Evolutionary conservation across 2,888 invertebrate genomes (phyloP).

Genomic region (Caenorhabditis uteleia): DNA sequence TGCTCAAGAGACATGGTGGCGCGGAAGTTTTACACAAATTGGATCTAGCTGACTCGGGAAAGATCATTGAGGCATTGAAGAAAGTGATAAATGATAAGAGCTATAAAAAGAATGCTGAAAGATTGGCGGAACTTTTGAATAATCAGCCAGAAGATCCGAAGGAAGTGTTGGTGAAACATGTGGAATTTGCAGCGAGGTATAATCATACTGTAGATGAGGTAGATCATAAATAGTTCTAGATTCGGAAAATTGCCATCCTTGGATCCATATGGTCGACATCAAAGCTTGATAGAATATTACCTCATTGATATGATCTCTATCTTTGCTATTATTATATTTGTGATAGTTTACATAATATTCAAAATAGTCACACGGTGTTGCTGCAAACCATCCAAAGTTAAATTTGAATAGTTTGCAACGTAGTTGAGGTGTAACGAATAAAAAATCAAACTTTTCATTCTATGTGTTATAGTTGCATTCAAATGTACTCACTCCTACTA

Average conservation of each 20-base stretch:
- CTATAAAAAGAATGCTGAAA: conserved; percentile 27
- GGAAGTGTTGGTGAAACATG: conserved; percentile 44
- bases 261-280: conserved; percentile 13
- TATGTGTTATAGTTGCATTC: too few relatives aligned
- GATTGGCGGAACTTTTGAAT: conserved; percentile 39
- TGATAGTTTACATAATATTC: background rate
- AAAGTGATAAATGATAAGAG: background rate
- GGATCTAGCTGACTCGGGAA: conserved; percentile 24
- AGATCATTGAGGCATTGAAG: conserved; percentile 1
- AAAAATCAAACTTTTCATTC: too few relatives aligned
- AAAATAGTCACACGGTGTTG: background rate
- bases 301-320: conserved; percentile 2
- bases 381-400: background rate
- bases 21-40: conserved; percentile 35
- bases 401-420: too few relatives aligned
- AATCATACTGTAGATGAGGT: too few relatives aligned
- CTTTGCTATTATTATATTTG: background rate
- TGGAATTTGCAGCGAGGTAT: conserved; percentile 10
- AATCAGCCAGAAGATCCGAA: conserved; percentile 40
- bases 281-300: conserved; percentile 7
- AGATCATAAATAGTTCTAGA: too few relatives aligned
- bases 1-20: conserved; percentile 36
- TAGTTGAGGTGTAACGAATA: too few relatives aligned
- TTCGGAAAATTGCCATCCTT: conserved; percentile 23
- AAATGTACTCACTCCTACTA: too few relatives aligned